phyloP scores from a whole-genome alignment of 2,797 vertebrate genomes.

The Hoplostethus mediterraneus region DNA sequence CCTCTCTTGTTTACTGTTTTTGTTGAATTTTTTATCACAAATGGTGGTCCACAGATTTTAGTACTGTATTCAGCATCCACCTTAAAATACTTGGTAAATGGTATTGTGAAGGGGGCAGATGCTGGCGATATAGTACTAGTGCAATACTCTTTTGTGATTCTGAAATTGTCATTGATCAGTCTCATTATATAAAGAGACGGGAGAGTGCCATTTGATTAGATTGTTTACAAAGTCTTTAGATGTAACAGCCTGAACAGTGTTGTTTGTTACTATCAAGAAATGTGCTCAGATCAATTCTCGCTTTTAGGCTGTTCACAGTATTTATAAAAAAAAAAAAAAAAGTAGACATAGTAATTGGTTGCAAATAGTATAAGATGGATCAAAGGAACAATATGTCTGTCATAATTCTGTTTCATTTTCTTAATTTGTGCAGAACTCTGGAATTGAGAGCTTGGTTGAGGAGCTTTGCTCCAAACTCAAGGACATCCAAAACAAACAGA shows the following conservation, averaged over 20 bases:
- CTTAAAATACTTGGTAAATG: no score
- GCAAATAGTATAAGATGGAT: not conserved
- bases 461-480: conserved; percentile 99
- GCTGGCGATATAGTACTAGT: no score
- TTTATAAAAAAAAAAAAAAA: conserved; percentile 7
- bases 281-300: not conserved
- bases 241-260: not conserved
- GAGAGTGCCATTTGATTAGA: not conserved
- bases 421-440: conserved; percentile 90
- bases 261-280: not conserved
- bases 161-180: not conserved
- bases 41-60: not conserved
- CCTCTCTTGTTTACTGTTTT: not conserved
- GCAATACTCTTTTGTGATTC: no score
- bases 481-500: conserved; percentile 98
- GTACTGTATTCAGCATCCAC: not conserved
- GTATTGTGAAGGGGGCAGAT: no score
- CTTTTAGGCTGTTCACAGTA: not conserved
- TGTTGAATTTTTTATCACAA: not conserved
- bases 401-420: conserved; percentile 36
- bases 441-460: conserved; percentile 98
- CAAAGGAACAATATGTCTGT: not conserved
- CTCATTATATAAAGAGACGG: not conserved
- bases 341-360: not conserved
- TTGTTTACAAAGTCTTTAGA: not conserved